These are phyloP conservation scores for Chanos chanos DNA, from an alignment of 2,797 vertebrate genomes.

Conservation along the genomic window DNA sequence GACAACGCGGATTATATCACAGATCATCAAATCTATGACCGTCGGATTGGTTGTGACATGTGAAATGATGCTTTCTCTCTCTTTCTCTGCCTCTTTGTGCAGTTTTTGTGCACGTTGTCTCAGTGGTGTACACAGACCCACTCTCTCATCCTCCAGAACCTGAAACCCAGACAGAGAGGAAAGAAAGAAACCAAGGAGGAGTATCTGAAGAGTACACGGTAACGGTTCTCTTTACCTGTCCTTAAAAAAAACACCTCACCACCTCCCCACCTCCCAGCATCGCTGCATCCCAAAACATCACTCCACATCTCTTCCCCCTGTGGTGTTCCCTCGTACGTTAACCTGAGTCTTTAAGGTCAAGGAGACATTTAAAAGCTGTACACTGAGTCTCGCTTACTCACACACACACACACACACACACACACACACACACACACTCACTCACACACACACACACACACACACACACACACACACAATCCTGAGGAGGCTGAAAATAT, in stretches of 20 bases:
- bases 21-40: too few relatives aligned
- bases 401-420: slow-evolving; percentile 6
- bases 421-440: background rate
- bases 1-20: too few relatives aligned
- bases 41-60: too few relatives aligned
- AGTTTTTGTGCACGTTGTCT: slow-evolving; percentile 92
- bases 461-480: too few relatives aligned
- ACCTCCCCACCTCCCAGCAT: background rate
- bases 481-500: too few relatives aligned
- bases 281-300: too few relatives aligned
- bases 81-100: slow-evolving; percentile 9
- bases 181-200: slow-evolving; percentile 98
- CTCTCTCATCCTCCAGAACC: slow-evolving; percentile 96
- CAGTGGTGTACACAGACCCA: slow-evolving; percentile 99
- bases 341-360: too few relatives aligned
- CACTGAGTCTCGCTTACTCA: background rate
- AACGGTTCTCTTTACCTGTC: background rate
- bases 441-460: too few relatives aligned
- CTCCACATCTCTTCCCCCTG: too few relatives aligned
- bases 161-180: slow-evolving; percentile 92
- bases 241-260: background rate
- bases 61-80: background rate
- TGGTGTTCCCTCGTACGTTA: too few relatives aligned
- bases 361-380: too few relatives aligned
- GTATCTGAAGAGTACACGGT: slow-evolving; percentile 91